These are phyloP conservation scores for Pipistrellus nathusii DNA, from an alignment of 2,797 vertebrate species.

Conservation along the genomic window DNA sequence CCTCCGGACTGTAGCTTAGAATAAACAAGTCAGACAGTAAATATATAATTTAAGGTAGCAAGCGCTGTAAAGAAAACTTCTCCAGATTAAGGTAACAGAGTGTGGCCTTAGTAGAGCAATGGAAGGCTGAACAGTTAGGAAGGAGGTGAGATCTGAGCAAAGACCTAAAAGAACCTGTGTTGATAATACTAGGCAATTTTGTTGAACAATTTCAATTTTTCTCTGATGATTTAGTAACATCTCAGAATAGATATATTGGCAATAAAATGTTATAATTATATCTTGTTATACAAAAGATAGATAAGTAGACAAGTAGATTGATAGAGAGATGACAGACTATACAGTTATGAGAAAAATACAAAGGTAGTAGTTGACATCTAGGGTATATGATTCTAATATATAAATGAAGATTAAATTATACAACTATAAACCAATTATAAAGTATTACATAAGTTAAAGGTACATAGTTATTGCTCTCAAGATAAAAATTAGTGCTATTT, in stretches of 20 bases:
- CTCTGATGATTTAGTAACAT: background rate
- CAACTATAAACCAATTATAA: background rate
- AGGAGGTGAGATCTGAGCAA: background rate
- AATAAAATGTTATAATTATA: conserved; percentile 6
- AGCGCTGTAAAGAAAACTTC: background rate
- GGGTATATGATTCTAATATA: background rate
- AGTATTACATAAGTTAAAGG: background rate
- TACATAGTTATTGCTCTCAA: background rate
- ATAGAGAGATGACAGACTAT: background rate
- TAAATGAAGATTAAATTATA: conserved; percentile 3
- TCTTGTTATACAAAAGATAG: conserved; percentile 27
- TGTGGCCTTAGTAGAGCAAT: background rate
- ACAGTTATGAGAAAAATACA: conserved; percentile 26
- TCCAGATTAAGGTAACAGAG: background rate
- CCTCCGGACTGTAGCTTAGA: background rate
- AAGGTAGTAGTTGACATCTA: background rate
- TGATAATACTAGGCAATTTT: conserved; percentile 1
- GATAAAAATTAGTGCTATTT: conserved; percentile 7
- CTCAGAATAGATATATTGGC: background rate
- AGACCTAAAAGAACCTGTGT: background rate
- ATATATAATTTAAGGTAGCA: background rate
- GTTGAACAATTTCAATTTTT: conserved; percentile 15
- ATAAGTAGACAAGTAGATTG: background rate
- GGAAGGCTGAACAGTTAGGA: background rate
- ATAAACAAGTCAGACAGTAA: conserved; percentile 32